Percentiles rank a stretch among this genome's conserved stretches.
Conservation (phyloP, 2,888 invertebrate genomes). For the Temnothorax rugatulus region DNA sequence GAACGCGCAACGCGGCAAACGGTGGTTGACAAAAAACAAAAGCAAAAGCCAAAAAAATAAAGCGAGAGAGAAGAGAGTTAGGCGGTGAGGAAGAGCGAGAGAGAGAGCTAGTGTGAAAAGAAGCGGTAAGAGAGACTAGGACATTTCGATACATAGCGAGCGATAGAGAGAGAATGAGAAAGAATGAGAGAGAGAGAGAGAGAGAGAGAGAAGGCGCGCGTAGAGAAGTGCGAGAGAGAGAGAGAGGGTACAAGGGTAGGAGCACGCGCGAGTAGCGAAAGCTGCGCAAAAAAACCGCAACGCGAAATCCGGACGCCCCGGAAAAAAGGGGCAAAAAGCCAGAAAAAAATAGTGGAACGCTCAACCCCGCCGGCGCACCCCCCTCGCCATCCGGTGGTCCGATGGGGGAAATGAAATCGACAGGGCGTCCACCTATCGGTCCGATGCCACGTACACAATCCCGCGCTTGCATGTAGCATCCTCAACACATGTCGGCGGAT, state of each 20-base stretch:
- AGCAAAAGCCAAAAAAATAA: constrained; percentile 53
- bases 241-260: constrained; percentile 45
- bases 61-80: constrained; percentile 42
- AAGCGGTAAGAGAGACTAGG: constrained; percentile 39
- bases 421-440: constrained; percentile 85
- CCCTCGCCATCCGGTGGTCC: constrained; percentile 46
- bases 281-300: constrained; percentile 77
- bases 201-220: constrained; percentile 40
- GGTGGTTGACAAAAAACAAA: constrained; percentile 59
- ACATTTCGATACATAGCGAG: constrained; percentile 27
- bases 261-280: constrained; percentile 75
- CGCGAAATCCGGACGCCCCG: constrained; percentile 75
- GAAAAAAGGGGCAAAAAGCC: constrained; percentile 73
- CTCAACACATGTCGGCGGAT: constrained; percentile 59
- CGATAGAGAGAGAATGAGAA: constrained; percentile 15
- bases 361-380: constrained; percentile 60
- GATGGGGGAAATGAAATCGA: constrained; percentile 83
- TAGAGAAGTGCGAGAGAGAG: constrained; percentile 55
- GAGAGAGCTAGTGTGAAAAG: constrained; percentile 42
- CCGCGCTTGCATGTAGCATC: constrained; percentile 68
- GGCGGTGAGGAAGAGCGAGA: constrained; percentile 8
- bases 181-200: constrained; percentile 1
- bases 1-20: constrained; percentile 57
- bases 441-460: constrained; percentile 77
- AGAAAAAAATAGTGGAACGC: constrained; percentile 79